Base-by-base conservation (phyloP, 35 echinoderm and acorn worm genomes). In the Apostichopus californicus region DNA sequence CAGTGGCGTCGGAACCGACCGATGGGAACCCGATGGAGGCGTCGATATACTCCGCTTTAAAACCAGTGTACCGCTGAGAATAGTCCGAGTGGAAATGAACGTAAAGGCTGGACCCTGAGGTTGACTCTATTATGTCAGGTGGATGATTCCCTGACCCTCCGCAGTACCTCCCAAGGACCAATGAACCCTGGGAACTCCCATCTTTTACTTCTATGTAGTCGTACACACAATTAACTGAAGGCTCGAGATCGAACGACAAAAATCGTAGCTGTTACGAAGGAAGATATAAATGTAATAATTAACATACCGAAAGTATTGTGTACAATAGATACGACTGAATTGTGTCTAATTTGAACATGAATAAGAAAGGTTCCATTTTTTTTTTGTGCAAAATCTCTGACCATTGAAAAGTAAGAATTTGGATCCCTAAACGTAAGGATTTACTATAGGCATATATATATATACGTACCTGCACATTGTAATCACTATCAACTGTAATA, bases 201-300 rank as follows among this genome's bases (percentile, higher is more conserved):
- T 98, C 94, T 9, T 88, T 91, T 11, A 98, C 92, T 73, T 98
- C 94, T 18, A 98, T 78, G 57, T 92, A 98, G 59, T 98, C 96
- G 88, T 98, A 98, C 57, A 95, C 84, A 59, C 96, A 98, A 12
- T 87, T 52, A 53, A 85, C 54, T n/a, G 91, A 93, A 8, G 89
- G 88, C 53, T 98, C 96, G n/a, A 98, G 54, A 64, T 98, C 96
- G 73, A 98, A 98, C 5, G 94, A 95, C 4, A 94, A 79, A 68
- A 98, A 98, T 55, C 92, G 87, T 9, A 98, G 55, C 96, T 98
- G 96, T 8, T 46, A 83, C 54, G 53, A 21, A 93, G 65, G 66
- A 77, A 68, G 9, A 9, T 9, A 68, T 14, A 46, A 3, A 46
- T 46, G 3, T 46, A 46, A n/a, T n/a, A n/a, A n/a, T n/a, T 3